Percentiles rank a stretch among this genome's conserved stretches.
Evolutionary conservation across 2,113 vertebrate genomes (phyloP).

Genomic region (Corythaeola cristata): DNA sequence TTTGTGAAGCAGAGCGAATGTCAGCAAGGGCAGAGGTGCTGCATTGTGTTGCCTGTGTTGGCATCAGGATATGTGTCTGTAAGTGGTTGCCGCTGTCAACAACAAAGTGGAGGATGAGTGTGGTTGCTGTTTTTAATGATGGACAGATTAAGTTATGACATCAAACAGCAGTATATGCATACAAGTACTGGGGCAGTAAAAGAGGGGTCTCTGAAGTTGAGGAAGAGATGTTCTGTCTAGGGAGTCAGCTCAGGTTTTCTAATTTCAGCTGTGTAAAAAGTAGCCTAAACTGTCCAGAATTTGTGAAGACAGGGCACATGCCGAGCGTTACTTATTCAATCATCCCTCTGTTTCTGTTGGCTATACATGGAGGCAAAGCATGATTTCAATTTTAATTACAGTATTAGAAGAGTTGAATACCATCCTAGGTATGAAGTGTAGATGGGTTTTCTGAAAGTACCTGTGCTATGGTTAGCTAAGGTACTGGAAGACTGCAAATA

Average conservation of each 20-base stretch:
- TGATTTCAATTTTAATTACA: not conserved
- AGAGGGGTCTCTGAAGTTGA: not conserved
- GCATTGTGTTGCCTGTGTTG: not conserved
- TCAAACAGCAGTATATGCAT: not conserved
- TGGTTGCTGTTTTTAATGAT: not conserved
- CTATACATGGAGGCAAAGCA: not conserved
- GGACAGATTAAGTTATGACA: not conserved
- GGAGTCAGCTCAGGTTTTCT: not conserved
- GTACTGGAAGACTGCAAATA: not conserved
- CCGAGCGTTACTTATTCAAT: not conserved
- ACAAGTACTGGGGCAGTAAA: not conserved
- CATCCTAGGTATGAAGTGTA: not conserved
- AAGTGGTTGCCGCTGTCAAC: not conserved
- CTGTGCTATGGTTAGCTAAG: not conserved
- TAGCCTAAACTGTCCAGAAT: not conserved
- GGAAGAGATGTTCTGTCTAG: not conserved
- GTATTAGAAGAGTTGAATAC: not conserved
- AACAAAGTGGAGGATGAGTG: not conserved
- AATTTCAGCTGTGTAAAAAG: not conserved
- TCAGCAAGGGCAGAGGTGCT: constrained; percentile 22
- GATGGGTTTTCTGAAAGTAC: not conserved
- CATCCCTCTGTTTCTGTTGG: not conserved
- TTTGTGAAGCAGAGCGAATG: not conserved
- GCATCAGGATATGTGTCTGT: not conserved
- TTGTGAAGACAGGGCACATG: not conserved